Percentiles rank a stretch among this genome's conserved stretches.
Evolutionary conservation across 2,888 invertebrate species (phyloP).

Genomic region (Muschampia plurimacula): DNA sequence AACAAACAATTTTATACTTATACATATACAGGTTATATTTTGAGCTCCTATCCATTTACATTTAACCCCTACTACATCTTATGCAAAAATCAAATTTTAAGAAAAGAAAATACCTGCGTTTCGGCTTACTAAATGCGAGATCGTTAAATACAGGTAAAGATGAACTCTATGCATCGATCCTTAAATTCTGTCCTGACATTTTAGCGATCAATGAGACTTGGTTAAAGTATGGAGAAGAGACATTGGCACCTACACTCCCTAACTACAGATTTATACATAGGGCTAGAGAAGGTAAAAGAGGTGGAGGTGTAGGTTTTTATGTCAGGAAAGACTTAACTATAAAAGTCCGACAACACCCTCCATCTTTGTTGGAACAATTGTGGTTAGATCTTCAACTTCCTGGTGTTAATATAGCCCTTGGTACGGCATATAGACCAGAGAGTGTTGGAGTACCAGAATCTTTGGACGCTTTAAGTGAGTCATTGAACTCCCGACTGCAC

Average conservation of each 20-base stretch:
- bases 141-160: slow-evolving; percentile 4
- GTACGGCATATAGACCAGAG: slow-evolving; percentile 6
- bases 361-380: no score
- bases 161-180: slow-evolving; percentile 2
- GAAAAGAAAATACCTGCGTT: background rate
- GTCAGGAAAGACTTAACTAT: no score
- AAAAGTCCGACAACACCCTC: no score
- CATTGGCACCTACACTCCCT: background rate
- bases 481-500: background rate
- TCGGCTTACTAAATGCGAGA: background rate
- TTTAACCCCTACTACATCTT: background rate
- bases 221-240: background rate
- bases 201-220: background rate
- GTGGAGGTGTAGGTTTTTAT: no score
- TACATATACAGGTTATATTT: no score
- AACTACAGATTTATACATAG: background rate
- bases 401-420: no score
- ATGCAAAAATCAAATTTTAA: background rate
- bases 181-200: background rate
- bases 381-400: no score
- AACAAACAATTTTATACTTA: no score
- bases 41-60: no score
- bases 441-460: background rate
- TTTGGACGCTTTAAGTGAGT: background rate
- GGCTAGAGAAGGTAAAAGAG: no score